Conservation (phyloP, 2,797 vertebrate genomes). For the Bradypus variegatus region DNA sequence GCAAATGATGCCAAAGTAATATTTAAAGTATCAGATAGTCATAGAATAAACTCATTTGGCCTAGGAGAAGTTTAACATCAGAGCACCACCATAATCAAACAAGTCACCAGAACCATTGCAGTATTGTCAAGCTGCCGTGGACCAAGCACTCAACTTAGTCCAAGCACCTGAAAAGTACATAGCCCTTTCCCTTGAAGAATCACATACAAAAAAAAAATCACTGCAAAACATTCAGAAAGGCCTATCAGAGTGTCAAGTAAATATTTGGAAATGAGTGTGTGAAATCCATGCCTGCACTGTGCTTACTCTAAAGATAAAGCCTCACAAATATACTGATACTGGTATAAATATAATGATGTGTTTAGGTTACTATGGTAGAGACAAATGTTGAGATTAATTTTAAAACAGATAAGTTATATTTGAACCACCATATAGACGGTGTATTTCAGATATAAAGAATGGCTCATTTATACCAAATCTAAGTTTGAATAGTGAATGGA, state of each 20-base stretch:
- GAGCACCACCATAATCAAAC: not conserved
- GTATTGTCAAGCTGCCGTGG: not conserved
- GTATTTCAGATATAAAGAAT: not conserved
- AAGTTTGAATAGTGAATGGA: not conserved
- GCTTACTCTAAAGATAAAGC: not conserved
- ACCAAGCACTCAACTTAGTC: not conserved
- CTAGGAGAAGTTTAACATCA: not conserved
- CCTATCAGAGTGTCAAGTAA: not conserved
- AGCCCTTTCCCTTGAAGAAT: not conserved
- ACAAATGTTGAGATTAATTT: not conserved
- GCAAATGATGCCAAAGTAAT: not conserved
- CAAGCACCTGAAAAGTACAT: not conserved
- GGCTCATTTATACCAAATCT: not conserved
- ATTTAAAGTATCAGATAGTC: not conserved
- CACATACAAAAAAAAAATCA: not conserved
- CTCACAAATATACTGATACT: not conserved
- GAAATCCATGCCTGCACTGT: not conserved
- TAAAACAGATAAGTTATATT: not conserved
- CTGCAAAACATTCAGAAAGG: not conserved
- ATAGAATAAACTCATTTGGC: not conserved
- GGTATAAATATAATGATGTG: not conserved
- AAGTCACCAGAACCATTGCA: not conserved
- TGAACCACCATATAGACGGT: not conserved
- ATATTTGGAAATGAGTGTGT: slow-evolving; percentile 2
- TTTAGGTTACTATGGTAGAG: not conserved